Base-by-base conservation (phyloP, 2,888 invertebrate species). In the Polydrusus tereticollis region DNA sequence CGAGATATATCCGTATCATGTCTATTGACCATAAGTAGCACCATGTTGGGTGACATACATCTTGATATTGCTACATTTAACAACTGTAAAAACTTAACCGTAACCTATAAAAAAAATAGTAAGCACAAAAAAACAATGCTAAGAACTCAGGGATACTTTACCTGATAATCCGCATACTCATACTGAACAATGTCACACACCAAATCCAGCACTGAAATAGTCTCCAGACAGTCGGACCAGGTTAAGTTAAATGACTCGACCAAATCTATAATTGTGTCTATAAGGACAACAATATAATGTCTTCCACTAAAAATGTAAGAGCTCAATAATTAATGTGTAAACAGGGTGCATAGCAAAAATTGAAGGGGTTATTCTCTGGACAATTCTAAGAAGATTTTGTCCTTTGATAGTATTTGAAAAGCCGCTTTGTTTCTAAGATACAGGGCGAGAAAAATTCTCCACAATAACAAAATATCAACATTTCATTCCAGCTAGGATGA, bases 11-110 rank as follows among this genome's bases (percentile, higher is more conserved):
- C 21, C 12, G 59, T 20, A 10, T 59, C 59, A 10, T 16, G 7
- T 1, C 38, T 16, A 16, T 38, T 43, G 4, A 33, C 20, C 8
- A 59, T 41, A 16, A 59, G 59, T 38, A 59, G 21, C 12, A 59
- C 41, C 59, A 59, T 21, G 8, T 59, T 59, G 7, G 59, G 59
- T 41, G 59, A 59, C 59, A 59, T 59, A 43, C 23, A 23, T 38
- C 43, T 59, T 18, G 21, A 43, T 59, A 59, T 41, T 21, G 59
- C 59, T 8, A 16, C 14, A 18, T 59, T 21, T 38, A 59, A 26
- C 38, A 59, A 38, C 6, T 59, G 21, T 26, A 59, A 38, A 20
- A 38, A 38, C 16, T 21, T 43, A 4, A 38, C 59, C 8, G 38
- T 18, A 0, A 59, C 26, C 59, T 59, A n/a, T 6, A 59, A 59